phyloP scores from a whole-genome alignment of 2,797 vertebrate species.

The Gymnocypris eckloni region DNA sequence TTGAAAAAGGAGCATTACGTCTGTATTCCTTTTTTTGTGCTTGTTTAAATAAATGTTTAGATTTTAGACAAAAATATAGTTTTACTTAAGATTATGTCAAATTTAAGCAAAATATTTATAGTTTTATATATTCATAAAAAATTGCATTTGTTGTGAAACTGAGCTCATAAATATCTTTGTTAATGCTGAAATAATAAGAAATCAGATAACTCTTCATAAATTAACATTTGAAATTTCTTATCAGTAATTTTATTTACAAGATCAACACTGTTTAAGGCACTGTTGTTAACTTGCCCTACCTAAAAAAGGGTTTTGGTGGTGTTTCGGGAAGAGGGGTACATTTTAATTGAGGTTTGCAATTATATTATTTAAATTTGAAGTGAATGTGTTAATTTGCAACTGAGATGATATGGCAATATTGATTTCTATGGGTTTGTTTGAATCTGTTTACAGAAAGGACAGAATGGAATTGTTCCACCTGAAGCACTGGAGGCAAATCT shows the following conservation, averaged over 20 bases:
- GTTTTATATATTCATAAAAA: not conserved
- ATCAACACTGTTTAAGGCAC: not conserved
- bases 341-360: not conserved
- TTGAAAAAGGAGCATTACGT: not conserved
- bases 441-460: slow-evolving; percentile 68
- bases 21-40: no score
- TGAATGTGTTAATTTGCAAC: not conserved
- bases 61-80: no score
- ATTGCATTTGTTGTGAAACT: not conserved
- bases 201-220: not conserved
- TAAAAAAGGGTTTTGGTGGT: not conserved
- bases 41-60: no score
- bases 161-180: not conserved
- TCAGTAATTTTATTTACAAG: not conserved
- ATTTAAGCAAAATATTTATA: not conserved
- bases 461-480: slow-evolving; percentile 59
- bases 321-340: not conserved
- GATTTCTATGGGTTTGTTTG: slow-evolving; percentile 1
- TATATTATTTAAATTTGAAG: not conserved
- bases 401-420: not conserved
- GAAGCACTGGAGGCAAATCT: slow-evolving; percentile 70
- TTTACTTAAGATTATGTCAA: not conserved
- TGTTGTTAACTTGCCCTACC: not conserved
- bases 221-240: not conserved
- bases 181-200: not conserved